Evolutionary conservation across 2,888 invertebrate species (phyloP), one percentile per base, ranked within the genome.

Genomic region (Ariolimax columbianus): DNA sequence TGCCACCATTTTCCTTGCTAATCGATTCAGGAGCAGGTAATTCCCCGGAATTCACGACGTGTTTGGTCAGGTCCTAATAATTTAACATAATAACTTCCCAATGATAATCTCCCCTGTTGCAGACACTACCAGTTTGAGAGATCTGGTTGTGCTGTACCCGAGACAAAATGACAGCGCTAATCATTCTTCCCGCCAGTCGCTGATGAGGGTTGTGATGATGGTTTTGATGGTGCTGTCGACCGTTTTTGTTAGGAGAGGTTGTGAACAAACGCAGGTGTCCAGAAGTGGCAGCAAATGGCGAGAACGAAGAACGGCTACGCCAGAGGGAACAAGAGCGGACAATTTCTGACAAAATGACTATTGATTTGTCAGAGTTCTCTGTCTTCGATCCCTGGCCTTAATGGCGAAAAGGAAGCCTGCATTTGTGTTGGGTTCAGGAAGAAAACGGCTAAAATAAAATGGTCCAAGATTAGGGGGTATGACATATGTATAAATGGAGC

Each of bases 311-410:
- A 47, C 70, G 17, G 63, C 30, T n/a, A 17, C 47, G 80, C 80
- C 70, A 70, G 80, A 68, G 80, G 80, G 80, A 80, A 47, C 70
- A 43, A 55, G 40, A 33, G 80, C n/a, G n/a, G 33, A 80, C 70
- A 80, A 80, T 80, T 80, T 70, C 80, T 80, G 80, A 80, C 80
- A 80, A 80, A 80, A 80, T 80, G 80, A 80, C 80, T 80, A 80
- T 80, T 51, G 80, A 80, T 80, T 51, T 40, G 33, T 36, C 14
- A 55, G 63, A 78, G 63, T 73, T 9, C n/a, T 26, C 36, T 63
- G n/a, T 59, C 38, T 78, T 78, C 78, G 26, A 63, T 78, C 78
- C n/a, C 55, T 78, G 38, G 36, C 26, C n/a, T 38, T 59, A 59
- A 59, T 78, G 78, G 78, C 36, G n/a, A 63, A n/a, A n/a, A 38